phyloP scores from a whole-genome alignment of 2,113 vertebrate genomes.

The Arizona elegans region DNA sequence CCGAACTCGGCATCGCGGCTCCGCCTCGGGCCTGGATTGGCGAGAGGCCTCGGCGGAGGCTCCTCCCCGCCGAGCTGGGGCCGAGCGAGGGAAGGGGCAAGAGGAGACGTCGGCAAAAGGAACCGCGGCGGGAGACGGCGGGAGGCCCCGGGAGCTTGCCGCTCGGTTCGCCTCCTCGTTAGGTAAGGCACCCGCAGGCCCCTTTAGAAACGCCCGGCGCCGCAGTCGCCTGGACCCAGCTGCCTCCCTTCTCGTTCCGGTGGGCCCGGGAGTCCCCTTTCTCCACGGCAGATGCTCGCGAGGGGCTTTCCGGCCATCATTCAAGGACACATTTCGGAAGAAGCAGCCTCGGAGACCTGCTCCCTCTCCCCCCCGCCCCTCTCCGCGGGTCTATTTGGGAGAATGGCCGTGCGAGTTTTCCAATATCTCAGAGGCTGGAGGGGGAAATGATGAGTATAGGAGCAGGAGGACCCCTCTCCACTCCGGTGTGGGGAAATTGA shows the following conservation, averaged over 20 bases:
- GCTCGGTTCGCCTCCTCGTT: background rate
- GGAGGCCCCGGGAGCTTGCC: background rate
- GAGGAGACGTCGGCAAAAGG: background rate
- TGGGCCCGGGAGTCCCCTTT: background rate
- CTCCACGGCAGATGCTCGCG: background rate
- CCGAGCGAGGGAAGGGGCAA: background rate
- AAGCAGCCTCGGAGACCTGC: background rate
- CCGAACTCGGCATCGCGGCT: background rate
- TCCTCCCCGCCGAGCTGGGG: constrained; percentile 4
- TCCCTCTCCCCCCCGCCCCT: background rate
- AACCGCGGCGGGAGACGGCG: background rate
- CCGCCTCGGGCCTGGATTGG: constrained; percentile 40
- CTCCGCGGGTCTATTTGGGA: background rate
- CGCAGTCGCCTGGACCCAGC: background rate
- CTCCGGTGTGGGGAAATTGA: background rate
- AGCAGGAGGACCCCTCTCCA: background rate
- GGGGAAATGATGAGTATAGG: background rate
- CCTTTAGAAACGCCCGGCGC: background rate
- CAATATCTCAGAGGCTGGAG: background rate
- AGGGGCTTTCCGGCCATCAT: background rate
- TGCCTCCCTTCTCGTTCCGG: no score
- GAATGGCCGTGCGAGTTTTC: background rate
- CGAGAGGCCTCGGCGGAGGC: constrained; percentile 3
- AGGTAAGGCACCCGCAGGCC: background rate
- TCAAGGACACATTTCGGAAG: background rate